These are phyloP conservation scores for Agrotis exclamationis DNA, from an alignment of 2,888 invertebrate species.

Conservation along the genomic window DNA sequence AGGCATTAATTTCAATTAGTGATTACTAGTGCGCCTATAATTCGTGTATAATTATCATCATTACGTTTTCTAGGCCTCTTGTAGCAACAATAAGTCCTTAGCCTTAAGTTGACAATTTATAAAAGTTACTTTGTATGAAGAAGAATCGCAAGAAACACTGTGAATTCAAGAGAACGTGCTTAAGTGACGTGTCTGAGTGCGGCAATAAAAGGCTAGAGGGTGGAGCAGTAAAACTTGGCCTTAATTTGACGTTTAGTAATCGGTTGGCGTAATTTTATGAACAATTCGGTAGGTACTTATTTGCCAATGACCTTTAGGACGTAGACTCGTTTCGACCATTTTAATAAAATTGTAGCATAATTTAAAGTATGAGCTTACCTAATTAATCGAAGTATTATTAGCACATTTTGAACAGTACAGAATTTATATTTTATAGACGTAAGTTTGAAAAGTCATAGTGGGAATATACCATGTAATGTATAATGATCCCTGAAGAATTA, in stretches of 20 bases:
- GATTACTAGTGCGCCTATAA: too few relatives aligned
- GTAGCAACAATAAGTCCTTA: too few relatives aligned
- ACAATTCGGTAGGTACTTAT: background rate
- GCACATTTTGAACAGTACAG: slow-evolving; percentile 9
- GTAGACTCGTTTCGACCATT: slow-evolving; percentile 3
- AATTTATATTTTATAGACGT: background rate
- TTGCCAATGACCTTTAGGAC: slow-evolving; percentile 25
- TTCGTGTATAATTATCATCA: too few relatives aligned
- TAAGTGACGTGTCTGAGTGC: background rate
- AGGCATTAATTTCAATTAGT: too few relatives aligned
- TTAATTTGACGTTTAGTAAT: slow-evolving; percentile 28
- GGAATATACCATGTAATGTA: background rate
- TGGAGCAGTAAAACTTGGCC: slow-evolving; percentile 43
- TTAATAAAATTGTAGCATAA: background rate
- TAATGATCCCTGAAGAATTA: too few relatives aligned
- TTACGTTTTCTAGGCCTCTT: too few relatives aligned
- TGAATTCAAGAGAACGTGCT: too few relatives aligned
- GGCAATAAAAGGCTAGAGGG: background rate
- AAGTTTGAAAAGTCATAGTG: background rate
- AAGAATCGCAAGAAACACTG: too few relatives aligned
- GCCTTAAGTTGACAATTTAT: too few relatives aligned
- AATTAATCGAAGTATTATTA: slow-evolving; percentile 21
- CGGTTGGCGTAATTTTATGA: slow-evolving; percentile 25
- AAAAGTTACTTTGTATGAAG: too few relatives aligned
- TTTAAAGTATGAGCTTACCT: slow-evolving; percentile 1